Percentiles rank a stretch among this genome's conserved stretches.
phyloP scores from a whole-genome alignment of 2,797 vertebrate genomes.

The Aeoliscus strigatus region DNA sequence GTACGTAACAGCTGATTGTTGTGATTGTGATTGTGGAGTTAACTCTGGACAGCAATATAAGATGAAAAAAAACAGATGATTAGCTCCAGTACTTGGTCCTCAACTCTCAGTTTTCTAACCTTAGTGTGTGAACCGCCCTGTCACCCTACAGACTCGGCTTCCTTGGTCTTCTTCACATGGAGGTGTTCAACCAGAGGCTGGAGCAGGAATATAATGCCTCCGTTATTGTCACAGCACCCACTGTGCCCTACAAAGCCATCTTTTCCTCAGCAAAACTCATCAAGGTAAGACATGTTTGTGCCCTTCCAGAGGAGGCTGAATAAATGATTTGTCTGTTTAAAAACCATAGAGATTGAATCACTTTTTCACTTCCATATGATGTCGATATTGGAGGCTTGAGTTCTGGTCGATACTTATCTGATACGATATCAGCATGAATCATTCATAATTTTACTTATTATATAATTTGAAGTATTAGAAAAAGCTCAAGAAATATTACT shows the following conservation, averaged over 20 bases:
- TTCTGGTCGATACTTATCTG: too few relatives aligned
- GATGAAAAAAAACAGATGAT: too few relatives aligned
- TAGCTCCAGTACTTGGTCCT: too few relatives aligned
- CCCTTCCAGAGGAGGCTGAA: neutral
- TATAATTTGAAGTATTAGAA: too few relatives aligned
- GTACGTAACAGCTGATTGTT: too few relatives aligned
- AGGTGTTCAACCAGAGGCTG: constrained; percentile 96
- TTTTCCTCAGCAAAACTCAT: constrained; percentile 89
- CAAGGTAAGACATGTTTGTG: constrained; percentile 77
- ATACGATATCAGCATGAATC: too few relatives aligned
- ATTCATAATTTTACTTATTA: too few relatives aligned
- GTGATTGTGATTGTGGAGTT: too few relatives aligned
- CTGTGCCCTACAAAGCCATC: constrained; percentile 91
- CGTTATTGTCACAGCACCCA: constrained; percentile 91
- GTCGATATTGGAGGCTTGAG: too few relatives aligned
- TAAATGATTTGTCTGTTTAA: neutral
- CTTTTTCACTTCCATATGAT: too few relatives aligned
- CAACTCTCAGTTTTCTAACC: too few relatives aligned
- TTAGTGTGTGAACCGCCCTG: constrained; percentile 5
- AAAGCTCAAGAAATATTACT: too few relatives aligned
- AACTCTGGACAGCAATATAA: neutral
- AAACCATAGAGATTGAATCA: neutral
- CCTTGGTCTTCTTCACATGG: constrained; percentile 95
- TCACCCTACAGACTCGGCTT: constrained; percentile 83
- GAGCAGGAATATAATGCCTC: constrained; percentile 95